Evolutionary conservation across 2,888 invertebrate species (phyloP), one percentile per base, ranked within the genome.

Genomic region (Erpobdella octoculata): DNA sequence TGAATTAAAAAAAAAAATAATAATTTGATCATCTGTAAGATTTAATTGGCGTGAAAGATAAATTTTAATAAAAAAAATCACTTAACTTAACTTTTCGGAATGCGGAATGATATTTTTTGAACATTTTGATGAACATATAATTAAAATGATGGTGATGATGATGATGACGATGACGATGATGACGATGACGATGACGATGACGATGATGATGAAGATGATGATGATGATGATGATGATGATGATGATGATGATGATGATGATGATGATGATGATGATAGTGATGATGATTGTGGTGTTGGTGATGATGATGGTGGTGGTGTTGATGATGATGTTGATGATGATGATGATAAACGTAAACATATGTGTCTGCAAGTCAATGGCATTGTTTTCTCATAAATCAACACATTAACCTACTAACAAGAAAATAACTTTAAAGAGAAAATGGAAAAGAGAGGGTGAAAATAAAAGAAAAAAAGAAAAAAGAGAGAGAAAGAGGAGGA

Each of bases 181-280:
- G 68, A 68, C 48, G 67, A 33, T 70, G 5, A 31, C 37, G 48
- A 31, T 70, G 71, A 6, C 68, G 71, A 71, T 41, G 71, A 71
- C 36, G 35, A 70, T 1, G 28, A 46, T 68, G 66, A 70, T 71
- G 66, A 71, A 69, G 68, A 68, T 70, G 67, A 33, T 70, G 5
- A 31, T 62, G 48, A 31, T 70, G 71, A 6, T 71, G 71, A 70
- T 71, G 71, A 71, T 38, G 38, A 48, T 69, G 53, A 70, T 69
- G 67, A 48, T 70, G 71, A 48, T 35, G 53, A 70, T 48, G 67
- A 70, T 70, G 71, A 71, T 69, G 59, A 59, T 8, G 36, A 59
- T 48, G 67, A 31, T 71, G 58, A 70, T 69, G 71, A 71, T 70
- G 67, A 71, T 46, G 48, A 70, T 3, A 6, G 12, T 25, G 4